Evolutionary conservation across 2,113 vertebrate genomes (phyloP).

Genomic region (Mastomys coucha): DNA sequence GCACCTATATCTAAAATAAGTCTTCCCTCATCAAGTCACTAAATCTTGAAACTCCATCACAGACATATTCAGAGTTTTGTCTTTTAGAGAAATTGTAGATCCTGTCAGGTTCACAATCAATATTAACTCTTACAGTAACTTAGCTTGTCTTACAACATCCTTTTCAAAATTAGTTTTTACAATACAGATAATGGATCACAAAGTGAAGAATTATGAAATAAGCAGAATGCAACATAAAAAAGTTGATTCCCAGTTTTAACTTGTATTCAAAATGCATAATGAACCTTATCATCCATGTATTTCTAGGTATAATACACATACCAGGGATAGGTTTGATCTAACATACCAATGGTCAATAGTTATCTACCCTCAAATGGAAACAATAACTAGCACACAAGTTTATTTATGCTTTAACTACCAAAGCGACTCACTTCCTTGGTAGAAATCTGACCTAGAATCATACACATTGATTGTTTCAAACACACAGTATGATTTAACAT

Average conservation of each 20-base stretch:
- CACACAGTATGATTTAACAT: neutral
- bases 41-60: neutral
- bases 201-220: neutral
- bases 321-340: neutral
- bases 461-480: neutral
- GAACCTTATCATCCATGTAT: neutral
- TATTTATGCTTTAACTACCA: neutral
- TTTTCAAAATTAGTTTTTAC: neutral
- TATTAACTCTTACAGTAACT: neutral
- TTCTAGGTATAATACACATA: neutral
- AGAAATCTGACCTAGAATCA: neutral
- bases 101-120: neutral
- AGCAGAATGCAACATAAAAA: neutral
- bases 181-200: neutral
- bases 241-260: neutral
- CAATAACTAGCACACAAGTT: neutral
- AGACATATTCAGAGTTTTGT: neutral
- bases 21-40: neutral
- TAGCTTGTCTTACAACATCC: neutral
- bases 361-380: neutral
- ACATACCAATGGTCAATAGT: neutral
- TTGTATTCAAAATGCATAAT: neutral
- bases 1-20: neutral
- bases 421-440: neutral
- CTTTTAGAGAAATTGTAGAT: neutral